Evolutionary conservation across 2,888 invertebrate species (phyloP).

Genomic region (Pachliopta kotzebuea): DNA sequence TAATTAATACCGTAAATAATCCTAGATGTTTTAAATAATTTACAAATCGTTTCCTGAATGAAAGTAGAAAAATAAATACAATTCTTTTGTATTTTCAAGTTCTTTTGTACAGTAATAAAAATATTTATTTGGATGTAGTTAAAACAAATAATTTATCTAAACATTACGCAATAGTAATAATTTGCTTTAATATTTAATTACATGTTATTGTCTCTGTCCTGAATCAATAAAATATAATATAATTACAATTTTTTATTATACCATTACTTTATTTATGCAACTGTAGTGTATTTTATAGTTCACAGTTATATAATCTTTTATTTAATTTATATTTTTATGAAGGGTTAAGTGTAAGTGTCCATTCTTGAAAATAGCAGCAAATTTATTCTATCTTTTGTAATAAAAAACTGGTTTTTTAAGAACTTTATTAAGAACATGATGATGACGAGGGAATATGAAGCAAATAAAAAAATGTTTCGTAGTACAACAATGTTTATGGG

Average conservation of each 20-base stretch:
- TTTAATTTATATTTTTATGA: too few relatives aligned
- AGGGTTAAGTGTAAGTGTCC: too few relatives aligned
- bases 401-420: too few relatives aligned
- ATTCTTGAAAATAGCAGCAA: too few relatives aligned
- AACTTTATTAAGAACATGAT: too few relatives aligned
- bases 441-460: too few relatives aligned
- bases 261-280: neutral
- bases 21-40: slow-evolving; percentile 24
- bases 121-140: slow-evolving; percentile 56
- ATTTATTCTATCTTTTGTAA: too few relatives aligned
- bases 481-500: too few relatives aligned
- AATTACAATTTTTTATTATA: slow-evolving; percentile 43
- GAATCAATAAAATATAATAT: slow-evolving; percentile 70
- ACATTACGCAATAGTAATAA: slow-evolving; percentile 59
- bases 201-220: slow-evolving; percentile 62
- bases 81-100: slow-evolving; percentile 38
- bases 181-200: slow-evolving; percentile 59
- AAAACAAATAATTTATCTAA: slow-evolving; percentile 54
- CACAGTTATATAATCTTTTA: too few relatives aligned
- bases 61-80: slow-evolving; percentile 26
- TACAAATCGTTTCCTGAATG: slow-evolving; percentile 26
- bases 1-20: slow-evolving; percentile 2
- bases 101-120: slow-evolving; percentile 69
- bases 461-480: too few relatives aligned
- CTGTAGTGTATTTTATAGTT: too few relatives aligned